phyloP scores from a whole-genome alignment of 2,888 invertebrate species.

The Penaeus monodon region DNA sequence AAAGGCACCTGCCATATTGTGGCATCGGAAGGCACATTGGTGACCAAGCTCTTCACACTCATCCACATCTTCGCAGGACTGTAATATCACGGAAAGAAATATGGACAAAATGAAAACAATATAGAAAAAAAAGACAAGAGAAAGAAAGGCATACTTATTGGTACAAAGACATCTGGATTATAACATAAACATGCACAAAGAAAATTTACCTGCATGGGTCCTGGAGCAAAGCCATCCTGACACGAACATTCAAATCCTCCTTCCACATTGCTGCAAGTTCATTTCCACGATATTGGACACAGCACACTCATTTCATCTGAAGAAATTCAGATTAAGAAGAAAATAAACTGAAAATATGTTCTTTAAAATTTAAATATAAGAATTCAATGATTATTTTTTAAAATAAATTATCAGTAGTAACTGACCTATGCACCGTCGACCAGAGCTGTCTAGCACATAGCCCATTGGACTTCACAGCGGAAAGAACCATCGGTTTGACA shows the following conservation, averaged over 20 bases:
- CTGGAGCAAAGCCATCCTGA: conserved; percentile 81
- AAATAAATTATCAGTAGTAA: not conserved
- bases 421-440: conserved; percentile 73
- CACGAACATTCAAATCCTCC: conserved; percentile 87
- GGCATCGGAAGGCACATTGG: conserved; percentile 87
- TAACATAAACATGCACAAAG: not conserved
- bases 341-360: not conserved
- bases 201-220: conserved; percentile 77
- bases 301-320: conserved; percentile 84
- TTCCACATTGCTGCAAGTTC: conserved; percentile 83
- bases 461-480: conserved; percentile 82
- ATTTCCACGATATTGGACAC: conserved; percentile 79
- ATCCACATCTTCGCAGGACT: conserved; percentile 83
- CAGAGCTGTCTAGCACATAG: conserved; percentile 77
- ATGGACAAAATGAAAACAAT: not conserved
- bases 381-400: not conserved
- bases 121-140: conserved; percentile 22
- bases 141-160: not conserved
- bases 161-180: not conserved
- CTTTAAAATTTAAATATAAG: not conserved
- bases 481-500: conserved; percentile 86
- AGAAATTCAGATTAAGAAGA: conserved; percentile 48
- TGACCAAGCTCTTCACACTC: conserved; percentile 85
- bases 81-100: not conserved
- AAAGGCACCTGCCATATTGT: conserved; percentile 84